A percentile compares a stretch with the other conserved stretches of the same genome.
Conservation (phyloP, 2,113 vertebrate species). For the Cryptomyrus ogoouensis region DNA sequence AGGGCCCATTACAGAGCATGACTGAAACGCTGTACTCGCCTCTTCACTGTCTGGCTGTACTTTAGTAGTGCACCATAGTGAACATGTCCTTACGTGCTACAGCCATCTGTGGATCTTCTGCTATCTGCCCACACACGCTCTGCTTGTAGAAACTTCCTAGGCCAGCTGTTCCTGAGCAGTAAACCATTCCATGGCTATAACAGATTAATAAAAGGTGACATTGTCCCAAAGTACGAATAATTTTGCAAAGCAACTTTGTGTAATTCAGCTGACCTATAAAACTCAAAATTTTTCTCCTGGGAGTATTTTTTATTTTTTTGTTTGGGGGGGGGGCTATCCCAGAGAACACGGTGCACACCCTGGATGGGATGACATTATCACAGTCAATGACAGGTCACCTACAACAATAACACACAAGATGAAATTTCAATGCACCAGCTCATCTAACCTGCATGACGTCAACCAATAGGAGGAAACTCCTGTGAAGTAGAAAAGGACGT, state of each 20-base stretch:
- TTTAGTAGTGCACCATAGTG: not conserved
- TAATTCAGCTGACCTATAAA: not conserved
- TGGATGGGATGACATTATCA: not conserved
- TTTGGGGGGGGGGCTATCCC: not conserved
- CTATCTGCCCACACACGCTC: not conserved
- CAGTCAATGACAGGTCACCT: not conserved
- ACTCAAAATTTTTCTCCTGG: not conserved
- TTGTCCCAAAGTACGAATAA: not conserved
- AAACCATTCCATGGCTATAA: not conserved
- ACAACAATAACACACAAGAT: not conserved
- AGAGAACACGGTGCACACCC: not conserved
- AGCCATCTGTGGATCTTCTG: not conserved
- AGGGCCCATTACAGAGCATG: not conserved
- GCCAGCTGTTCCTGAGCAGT: not conserved
- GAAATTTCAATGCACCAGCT: not conserved
- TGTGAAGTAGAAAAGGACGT: not conserved
- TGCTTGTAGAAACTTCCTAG: not conserved
- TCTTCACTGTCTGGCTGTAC: not conserved
- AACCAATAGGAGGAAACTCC: not conserved
- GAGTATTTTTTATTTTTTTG: not conserved
- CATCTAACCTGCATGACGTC: not conserved
- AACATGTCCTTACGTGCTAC: not conserved
- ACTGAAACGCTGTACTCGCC: not conserved
- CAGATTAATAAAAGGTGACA: not conserved
- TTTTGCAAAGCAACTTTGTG: not conserved